phyloP scores from a whole-genome alignment of 2,797 vertebrate genomes.

The Astyanax mexicanus region DNA sequence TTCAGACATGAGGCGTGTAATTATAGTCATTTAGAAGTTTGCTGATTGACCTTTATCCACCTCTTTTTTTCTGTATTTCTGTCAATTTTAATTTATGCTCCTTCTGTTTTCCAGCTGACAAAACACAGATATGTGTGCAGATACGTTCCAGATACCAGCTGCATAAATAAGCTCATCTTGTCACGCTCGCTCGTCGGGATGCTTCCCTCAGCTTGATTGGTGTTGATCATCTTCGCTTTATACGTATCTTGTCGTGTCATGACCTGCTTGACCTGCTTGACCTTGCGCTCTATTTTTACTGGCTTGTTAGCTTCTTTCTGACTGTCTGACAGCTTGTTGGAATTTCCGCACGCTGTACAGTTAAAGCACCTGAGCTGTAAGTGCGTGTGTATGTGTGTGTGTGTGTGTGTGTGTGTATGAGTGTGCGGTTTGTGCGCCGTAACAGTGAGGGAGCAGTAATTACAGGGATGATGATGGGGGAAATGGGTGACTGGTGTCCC shows the following conservation, averaged over 20 bases:
- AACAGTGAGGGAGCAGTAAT: constrained; percentile 40
- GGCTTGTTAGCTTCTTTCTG: neutral
- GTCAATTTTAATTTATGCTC: constrained; percentile 36
- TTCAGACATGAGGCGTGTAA: constrained; percentile 44
- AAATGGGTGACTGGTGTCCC: constrained; percentile 43
- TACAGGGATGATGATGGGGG: constrained; percentile 47
- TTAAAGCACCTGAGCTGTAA: neutral
- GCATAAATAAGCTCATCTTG: constrained; percentile 26
- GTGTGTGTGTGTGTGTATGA: constrained; percentile 29
- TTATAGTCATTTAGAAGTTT: constrained; percentile 53
- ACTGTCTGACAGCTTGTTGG: neutral
- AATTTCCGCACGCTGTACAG: neutral
- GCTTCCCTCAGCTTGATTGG: neutral
- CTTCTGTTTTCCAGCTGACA: neutral
- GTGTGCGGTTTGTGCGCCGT: constrained; percentile 6
- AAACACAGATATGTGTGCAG: neutral
- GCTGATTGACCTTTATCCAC: constrained; percentile 24
- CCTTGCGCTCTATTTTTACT: neutral
- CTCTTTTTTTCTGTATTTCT: constrained; percentile 18
- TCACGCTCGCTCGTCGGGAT: neutral
- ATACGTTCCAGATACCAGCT: neutral
- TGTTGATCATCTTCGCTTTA: neutral
- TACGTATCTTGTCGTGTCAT: neutral
- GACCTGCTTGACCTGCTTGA: neutral
- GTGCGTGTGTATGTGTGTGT: constrained; percentile 7